phyloP scores from a whole-genome alignment of 2,888 invertebrate genomes.

The Lycocerus yunnanus region DNA sequence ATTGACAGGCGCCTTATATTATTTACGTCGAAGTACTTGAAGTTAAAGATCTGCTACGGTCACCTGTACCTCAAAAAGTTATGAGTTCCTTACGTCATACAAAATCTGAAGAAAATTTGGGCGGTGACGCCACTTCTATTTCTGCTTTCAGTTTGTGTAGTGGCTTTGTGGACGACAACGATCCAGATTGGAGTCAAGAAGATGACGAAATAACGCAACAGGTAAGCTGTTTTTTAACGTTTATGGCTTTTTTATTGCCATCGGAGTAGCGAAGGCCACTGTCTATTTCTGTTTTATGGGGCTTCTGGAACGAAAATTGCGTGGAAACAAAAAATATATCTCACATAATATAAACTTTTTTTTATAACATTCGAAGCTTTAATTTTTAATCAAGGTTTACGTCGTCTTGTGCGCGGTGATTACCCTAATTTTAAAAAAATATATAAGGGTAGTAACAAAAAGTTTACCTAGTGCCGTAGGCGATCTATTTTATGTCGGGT shows the following conservation, averaged over 20 bases:
- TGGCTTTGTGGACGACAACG: constrained; percentile 60
- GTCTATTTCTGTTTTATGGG: background rate
- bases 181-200: constrained; percentile 90
- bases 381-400: background rate
- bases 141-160: constrained; percentile 61
- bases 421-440: no score
- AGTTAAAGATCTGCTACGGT: constrained; percentile 79
- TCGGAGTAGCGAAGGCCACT: background rate
- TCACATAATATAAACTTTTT: background rate
- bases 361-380: background rate
- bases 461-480: background rate
- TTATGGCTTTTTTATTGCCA: background rate
- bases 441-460: no score
- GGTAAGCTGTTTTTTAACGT: constrained; percentile 51
- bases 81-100: constrained; percentile 87
- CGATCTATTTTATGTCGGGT: background rate
- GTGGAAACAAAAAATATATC: constrained; percentile 7
- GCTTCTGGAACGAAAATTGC: background rate
- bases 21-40: constrained; percentile 97
- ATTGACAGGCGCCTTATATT: constrained; percentile 90
- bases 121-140: constrained; percentile 52
- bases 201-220: constrained; percentile 91
- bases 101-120: constrained; percentile 90
- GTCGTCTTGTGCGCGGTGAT: no score
- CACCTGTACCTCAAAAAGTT: constrained; percentile 88